Base-by-base conservation (phyloP, 2,113 vertebrate species). In the Strix aluco region DNA sequence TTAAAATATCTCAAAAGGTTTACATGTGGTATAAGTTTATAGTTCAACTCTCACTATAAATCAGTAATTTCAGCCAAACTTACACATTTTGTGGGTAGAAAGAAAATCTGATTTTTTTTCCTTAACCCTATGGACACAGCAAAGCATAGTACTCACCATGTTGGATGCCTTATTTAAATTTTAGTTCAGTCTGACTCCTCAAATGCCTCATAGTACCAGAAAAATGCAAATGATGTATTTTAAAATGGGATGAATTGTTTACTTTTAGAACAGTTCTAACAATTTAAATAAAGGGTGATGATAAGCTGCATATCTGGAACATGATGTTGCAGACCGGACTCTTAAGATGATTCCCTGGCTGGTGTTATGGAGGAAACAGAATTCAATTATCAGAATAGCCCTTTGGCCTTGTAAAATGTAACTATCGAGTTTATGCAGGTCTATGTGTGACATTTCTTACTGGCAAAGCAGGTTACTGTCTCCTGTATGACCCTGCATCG, bases 351-450 rank as follows among this genome's bases (percentile, higher is more conserved):
- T 85, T 80, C 74, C 85, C 74, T 77, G 62, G 40, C 78, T 83
- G 49, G 46, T 71, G 34, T 94, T 93, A 88, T 49, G 73, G 86
- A 85, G 88, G 83, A 91, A 92, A 47, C 81, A 81, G 92, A 93
- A 96, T 94, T 96, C 73, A 91, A 73, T 95, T 95, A 94, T 72
- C 83, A 46, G 49, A 91, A 72, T 11, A 85, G 66, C 67, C 46
- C 57, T 70, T 95, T 90, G 66, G 78, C 73, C 94, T 90, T 70
- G 58, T 94, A 94, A 94, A 96, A 89, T 26, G 21, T 79, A 92
- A 57, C 84, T 87, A 8, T 58, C 0, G 0, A 66, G 69, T 92
- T 95, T 94, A 89, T 92, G 81, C 58, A 47, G 54, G 92, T 80
- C 61, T 86, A 8, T 8, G 1, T 75, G 77, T 89, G 83, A 79